Conservation (phyloP, 2,888 invertebrate genomes). For the Stomorhina lunata region DNA sequence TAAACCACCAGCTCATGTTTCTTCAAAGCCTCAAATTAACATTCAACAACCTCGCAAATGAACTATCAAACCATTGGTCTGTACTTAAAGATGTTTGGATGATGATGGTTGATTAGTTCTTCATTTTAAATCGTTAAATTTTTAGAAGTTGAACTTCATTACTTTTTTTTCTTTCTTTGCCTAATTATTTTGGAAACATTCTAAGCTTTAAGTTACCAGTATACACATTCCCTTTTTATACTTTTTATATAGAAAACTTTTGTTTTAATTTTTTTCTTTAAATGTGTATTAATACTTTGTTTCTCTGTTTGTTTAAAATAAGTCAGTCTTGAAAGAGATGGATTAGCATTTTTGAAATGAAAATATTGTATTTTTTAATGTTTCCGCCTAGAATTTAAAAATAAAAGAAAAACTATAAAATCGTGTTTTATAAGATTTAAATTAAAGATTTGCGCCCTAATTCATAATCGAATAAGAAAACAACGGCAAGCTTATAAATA, state of each 20-base stretch:
- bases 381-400: constrained; percentile 1
- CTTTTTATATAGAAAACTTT: background rate
- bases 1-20: constrained; percentile 85
- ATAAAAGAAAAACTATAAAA: background rate
- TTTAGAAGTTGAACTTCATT: background rate
- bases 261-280: background rate
- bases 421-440: background rate
- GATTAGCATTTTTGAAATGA: background rate
- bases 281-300: background rate
- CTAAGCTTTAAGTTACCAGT: background rate
- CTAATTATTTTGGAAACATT: constrained; percentile 21
- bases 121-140: constrained; percentile 2
- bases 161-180: background rate
- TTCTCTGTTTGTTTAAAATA: background rate
- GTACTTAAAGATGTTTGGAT: no score
- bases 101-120: background rate
- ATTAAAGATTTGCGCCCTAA: no score
- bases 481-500: no score
- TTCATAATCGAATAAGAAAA: no score
- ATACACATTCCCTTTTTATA: constrained; percentile 47
- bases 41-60: constrained; percentile 93
- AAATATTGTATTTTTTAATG: background rate
- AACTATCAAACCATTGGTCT: background rate
- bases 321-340: background rate
- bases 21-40: constrained; percentile 84